These are phyloP conservation scores for Semnopithecus entellus DNA, from an alignment of 2,113 vertebrate species.

Conservation along the genomic window DNA sequence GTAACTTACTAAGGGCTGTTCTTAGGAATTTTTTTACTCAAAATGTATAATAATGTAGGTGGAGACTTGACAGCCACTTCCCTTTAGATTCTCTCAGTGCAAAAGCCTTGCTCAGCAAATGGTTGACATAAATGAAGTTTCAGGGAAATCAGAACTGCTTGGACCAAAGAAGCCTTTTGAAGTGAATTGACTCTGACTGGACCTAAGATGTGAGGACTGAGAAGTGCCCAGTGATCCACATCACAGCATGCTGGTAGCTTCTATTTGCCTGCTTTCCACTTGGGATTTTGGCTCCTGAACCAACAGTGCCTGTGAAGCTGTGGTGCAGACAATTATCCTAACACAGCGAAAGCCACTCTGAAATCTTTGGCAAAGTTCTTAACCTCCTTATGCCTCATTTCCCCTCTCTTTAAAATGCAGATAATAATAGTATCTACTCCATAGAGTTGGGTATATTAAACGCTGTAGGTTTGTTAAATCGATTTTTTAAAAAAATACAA, in stretches of 20 bases:
- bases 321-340: neutral
- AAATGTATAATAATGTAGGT: neutral
- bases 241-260: neutral
- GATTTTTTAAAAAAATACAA: neutral
- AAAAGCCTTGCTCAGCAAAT: conserved; percentile 29
- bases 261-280: neutral
- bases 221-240: neutral
- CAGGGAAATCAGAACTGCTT: neutral
- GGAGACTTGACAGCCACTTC: neutral
- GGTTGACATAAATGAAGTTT: neutral
- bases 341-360: neutral
- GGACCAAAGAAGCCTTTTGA: neutral
- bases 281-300: neutral
- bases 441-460: neutral
- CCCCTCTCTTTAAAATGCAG: neutral
- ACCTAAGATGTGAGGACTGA: neutral
- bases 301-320: neutral
- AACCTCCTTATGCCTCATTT: neutral
- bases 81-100: neutral
- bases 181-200: neutral
- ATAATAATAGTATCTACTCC: neutral
- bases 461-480: neutral
- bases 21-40: neutral
- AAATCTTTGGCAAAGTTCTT: neutral
- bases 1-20: neutral